phyloP scores from a whole-genome alignment of 2,888 invertebrate species.

The Himalopsyche tibetana region DNA sequence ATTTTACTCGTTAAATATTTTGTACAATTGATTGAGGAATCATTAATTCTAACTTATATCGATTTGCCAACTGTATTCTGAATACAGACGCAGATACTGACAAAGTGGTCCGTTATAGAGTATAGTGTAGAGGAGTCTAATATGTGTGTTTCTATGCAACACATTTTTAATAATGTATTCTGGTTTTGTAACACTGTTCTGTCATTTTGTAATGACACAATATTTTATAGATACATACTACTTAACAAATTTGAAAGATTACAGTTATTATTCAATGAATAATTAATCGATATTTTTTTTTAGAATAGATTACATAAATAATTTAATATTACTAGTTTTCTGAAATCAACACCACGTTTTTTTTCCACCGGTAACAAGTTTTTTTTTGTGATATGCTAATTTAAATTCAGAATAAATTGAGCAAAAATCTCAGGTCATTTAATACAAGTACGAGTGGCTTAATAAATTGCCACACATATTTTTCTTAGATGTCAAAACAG shows the following conservation, averaged over 20 bases:
- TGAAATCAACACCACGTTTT: conserved; percentile 5
- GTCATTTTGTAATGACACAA: too few relatives aligned
- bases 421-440: background rate
- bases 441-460: background rate
- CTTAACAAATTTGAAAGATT: conserved; percentile 2
- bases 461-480: background rate
- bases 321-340: background rate
- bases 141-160: too few relatives aligned
- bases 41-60: too few relatives aligned
- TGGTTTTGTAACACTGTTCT: too few relatives aligned
- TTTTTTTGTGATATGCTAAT: conserved; percentile 12
- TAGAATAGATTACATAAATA: background rate
- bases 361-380: conserved; percentile 10
- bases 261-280: background rate
- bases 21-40: too few relatives aligned
- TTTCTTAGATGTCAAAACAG: conserved; percentile 29
- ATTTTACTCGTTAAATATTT: too few relatives aligned
- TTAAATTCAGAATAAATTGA: background rate
- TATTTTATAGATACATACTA: too few relatives aligned
- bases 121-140: too few relatives aligned
- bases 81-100: too few relatives aligned
- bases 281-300: background rate
- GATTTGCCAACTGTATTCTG: too few relatives aligned
- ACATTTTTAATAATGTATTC: too few relatives aligned
- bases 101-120: too few relatives aligned